Evolutionary conservation across 2,113 vertebrate species (phyloP), one percentile per base, ranked within the genome.

Genomic region (Dinomys branickii): DNA sequence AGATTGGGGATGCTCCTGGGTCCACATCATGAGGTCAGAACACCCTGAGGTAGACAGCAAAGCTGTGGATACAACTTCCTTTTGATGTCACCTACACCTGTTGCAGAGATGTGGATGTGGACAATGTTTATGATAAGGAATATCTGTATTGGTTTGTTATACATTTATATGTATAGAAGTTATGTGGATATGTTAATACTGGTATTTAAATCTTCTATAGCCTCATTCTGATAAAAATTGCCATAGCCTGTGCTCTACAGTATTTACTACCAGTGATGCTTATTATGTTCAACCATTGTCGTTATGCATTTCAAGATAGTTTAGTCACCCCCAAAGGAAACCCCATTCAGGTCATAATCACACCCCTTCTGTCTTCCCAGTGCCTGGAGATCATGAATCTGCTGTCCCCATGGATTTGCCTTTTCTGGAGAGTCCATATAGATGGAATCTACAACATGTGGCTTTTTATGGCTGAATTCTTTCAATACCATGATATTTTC

Each of bases 311-410:
- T 20, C 30, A 47, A 3, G 33, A 47, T 17, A 65, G 10, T 65
- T 35, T 65, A 5, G 28, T 85, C 30, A 50, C 41, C 41, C 59
- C 38, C 10, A 14, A 47, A 33, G 16, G 38, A 44, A 61, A 41
- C 8, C 38, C n/a, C 7, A 1, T 44, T 44, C 38, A 7, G 9
- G 1, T 5, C 33, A 54, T 2, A 22, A 28, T 19, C 28, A 20
- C 4, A 19, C 20, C 20, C 9, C n/a, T 73, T 20, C 8, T 17
- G 19, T 71, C 69, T 38, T 73, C 7, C 33, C 28, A 38, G 67
- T 5, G 16, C 69, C 69, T 71, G 69, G 69, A 41, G 22, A 73
- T 41, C 7, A 73, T 4, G 4, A n/a, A 4, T 41, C 20, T 38
- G n/a, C n/a, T 71, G 69, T 11, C 9, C 41, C 38, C n/a, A 38